phyloP scores from a whole-genome alignment of 2,113 vertebrate genomes.

The Clarias batrachus region DNA sequence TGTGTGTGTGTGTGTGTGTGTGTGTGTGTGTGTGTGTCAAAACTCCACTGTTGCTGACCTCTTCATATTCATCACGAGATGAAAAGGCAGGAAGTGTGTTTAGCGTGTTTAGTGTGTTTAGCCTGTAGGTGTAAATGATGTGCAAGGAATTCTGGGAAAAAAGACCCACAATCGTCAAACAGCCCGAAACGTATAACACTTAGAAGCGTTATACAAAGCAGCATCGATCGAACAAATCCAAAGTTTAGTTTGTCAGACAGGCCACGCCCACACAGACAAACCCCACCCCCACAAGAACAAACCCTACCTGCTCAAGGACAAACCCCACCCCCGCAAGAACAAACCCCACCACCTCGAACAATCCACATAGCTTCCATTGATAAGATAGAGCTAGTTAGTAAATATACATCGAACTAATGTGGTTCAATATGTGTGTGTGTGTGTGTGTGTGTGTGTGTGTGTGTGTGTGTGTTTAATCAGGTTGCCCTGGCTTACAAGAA shows the following conservation, averaged over 20 bases:
- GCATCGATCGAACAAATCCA: background rate
- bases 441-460: slow-evolving; percentile 3
- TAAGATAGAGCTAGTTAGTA: background rate
- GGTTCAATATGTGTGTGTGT: slow-evolving; percentile 10
- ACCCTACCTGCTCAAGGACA: too few relatives aligned
- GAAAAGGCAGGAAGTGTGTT: background rate
- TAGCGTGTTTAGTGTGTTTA: background rate
- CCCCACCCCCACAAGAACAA: background rate
- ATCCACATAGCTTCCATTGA: background rate
- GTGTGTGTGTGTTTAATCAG: background rate
- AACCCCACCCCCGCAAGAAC: too few relatives aligned
- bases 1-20: background rate
- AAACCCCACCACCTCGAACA: too few relatives aligned
- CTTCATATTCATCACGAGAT: slow-evolving; percentile 76
- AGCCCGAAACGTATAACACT: background rate
- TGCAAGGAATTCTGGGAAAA: background rate
- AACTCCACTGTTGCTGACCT: slow-evolving; percentile 69
- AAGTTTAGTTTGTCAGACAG: background rate
- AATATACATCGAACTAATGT: slow-evolving; percentile 1
- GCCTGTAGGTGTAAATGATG: background rate
- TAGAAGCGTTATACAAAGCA: background rate
- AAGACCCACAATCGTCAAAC: background rate
- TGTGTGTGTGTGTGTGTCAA: background rate
- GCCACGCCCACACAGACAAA: background rate
- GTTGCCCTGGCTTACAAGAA: background rate